Conservation (phyloP, 2,888 invertebrate species). For the Chesias legatella region DNA sequence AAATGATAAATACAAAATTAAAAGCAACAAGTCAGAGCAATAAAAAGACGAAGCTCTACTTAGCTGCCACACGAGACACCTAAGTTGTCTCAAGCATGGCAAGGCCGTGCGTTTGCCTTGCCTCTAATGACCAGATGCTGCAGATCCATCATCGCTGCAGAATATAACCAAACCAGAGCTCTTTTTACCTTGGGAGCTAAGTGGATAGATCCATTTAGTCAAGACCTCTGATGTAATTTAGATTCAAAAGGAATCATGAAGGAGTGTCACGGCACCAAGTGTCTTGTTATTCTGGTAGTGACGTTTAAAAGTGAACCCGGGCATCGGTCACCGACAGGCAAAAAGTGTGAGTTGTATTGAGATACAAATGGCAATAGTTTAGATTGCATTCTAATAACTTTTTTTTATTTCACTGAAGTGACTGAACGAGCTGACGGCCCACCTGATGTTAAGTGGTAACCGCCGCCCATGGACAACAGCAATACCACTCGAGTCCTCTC, state of each 20-base stretch:
- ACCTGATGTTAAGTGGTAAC: too few species aligned
- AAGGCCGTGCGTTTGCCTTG: slow-evolving; percentile 52
- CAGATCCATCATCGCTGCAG: slow-evolving; percentile 2
- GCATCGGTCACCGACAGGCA: slow-evolving; percentile 21
- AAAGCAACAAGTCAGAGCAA: slow-evolving; percentile 4
- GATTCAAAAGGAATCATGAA: slow-evolving; percentile 3
- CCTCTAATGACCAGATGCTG: slow-evolving; percentile 14
- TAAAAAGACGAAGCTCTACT: not conserved
- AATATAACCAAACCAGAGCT: not conserved
- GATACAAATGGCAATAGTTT: not conserved
- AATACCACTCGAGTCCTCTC: too few species aligned
- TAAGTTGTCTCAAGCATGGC: slow-evolving; percentile 29
- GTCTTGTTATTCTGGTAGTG: slow-evolving; percentile 16
- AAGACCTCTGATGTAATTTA: slow-evolving; percentile 21
- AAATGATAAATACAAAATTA: too few species aligned
- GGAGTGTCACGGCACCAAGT: slow-evolving; percentile 1
- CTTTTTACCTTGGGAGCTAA: slow-evolving; percentile 6
- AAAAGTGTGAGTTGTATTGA: slow-evolving; percentile 15
- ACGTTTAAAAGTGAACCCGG: slow-evolving; percentile 20
- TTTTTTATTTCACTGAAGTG: too few species aligned
- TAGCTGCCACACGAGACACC: slow-evolving; percentile 3
- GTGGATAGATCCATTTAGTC: slow-evolving; percentile 12
- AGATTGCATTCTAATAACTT: too few species aligned
- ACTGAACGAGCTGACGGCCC: too few species aligned
- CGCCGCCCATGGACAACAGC: too few species aligned